Evolutionary conservation across 64 coral and sea anemone species (phyloP).

Genomic region (Actinia tenebrosa): DNA sequence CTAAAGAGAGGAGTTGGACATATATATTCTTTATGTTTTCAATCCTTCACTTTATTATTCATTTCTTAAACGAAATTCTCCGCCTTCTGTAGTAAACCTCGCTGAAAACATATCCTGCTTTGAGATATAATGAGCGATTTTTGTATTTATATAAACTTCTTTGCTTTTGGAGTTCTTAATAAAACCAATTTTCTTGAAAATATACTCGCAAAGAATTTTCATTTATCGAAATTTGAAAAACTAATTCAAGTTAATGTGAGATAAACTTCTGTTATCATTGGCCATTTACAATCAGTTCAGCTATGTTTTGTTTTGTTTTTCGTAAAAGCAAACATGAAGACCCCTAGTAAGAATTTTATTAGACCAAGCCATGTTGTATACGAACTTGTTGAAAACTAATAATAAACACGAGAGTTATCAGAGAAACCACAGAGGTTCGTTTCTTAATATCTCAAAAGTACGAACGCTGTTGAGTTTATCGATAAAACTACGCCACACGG

Average conservation of each 20-base stretch:
- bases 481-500: not conserved
- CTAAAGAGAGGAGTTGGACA: no score
- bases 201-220: no score
- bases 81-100: no score
- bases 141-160: no score
- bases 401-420: not conserved
- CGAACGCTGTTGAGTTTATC: not conserved
- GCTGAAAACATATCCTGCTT: no score
- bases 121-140: no score
- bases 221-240: no score
- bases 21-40: no score
- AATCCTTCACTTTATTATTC: no score
- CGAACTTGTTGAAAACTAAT: not conserved
- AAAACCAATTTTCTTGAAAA: no score
- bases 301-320: not conserved
- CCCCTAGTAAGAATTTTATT: constrained; percentile 5
- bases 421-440: not conserved
- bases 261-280: not conserved
- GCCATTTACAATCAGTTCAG: not conserved
- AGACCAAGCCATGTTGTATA: not conserved
- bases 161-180: no score
- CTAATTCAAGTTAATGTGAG: not conserved
- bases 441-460: not conserved
- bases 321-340: not conserved
- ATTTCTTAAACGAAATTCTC: no score